These are phyloP conservation scores for Stenodema calcarata DNA, from an alignment of 2,888 invertebrate genomes.

Conservation along the genomic window DNA sequence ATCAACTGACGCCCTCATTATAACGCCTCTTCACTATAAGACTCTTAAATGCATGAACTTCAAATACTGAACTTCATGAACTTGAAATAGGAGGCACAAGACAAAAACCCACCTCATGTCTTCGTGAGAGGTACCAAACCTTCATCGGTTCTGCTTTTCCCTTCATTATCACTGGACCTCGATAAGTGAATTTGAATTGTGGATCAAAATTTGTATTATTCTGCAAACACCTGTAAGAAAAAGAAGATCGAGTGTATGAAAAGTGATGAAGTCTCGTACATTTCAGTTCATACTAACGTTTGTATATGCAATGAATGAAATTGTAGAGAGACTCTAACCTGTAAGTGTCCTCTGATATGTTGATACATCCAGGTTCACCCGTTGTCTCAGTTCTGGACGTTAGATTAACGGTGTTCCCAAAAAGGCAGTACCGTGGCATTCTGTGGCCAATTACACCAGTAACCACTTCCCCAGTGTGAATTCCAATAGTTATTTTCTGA, in stretches of 20 bases:
- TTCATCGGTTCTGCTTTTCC: conserved; percentile 94
- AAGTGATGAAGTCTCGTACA: not conserved
- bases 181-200: conserved; percentile 81
- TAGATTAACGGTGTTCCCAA: conserved; percentile 92
- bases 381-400: conserved; percentile 94
- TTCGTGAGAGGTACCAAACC: conserved; percentile 81
- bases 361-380: conserved; percentile 85
- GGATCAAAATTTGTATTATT: conserved; percentile 83
- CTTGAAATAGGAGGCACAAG: too few species aligned
- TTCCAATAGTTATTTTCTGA: conserved; percentile 90
- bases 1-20: too few species aligned
- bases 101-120: conserved; percentile 9
- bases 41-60: too few species aligned
- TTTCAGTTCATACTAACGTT: not conserved
- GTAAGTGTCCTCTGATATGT: conserved; percentile 88
- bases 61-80: too few species aligned
- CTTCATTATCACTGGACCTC: conserved; percentile 91
- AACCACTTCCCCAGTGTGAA: conserved; percentile 92
- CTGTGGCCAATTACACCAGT: conserved; percentile 94
- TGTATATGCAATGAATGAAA: too few species aligned
- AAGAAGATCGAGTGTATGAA: not conserved
- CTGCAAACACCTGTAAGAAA: conserved; percentile 73
- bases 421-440: conserved; percentile 91
- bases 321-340: conserved; percentile 71
- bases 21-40: too few species aligned